A percentile compares a stretch with the other conserved stretches of the same genome.
Conservation (phyloP, 1,140 invertebrate species). For the Nephila pilipes region DNA sequence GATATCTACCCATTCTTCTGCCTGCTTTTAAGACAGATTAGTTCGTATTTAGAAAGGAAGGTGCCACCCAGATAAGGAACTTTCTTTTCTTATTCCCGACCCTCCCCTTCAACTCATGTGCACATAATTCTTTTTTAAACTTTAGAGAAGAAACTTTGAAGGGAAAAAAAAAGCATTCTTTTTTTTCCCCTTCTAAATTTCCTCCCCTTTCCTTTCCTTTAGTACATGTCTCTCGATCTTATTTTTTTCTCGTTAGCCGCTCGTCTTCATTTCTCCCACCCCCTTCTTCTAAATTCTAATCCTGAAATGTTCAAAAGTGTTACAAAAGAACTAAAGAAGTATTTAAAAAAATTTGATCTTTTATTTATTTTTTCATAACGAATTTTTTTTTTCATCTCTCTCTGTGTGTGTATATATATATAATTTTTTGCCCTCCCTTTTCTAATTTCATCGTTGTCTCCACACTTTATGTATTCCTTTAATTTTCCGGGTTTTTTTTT, state of each 20-base stretch:
- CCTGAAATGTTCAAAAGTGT: conserved; percentile 77
- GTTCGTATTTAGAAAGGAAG: conserved; percentile 74
- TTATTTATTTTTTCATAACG: conserved; percentile 6
- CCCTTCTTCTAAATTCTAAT: conserved; percentile 66
- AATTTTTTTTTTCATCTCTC: not conserved
- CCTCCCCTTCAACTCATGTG: conserved; percentile 5
- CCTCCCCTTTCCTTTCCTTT: not conserved
- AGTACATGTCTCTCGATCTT: conserved; percentile 45
- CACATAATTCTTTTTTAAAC: conserved; percentile 76
- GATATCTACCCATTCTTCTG: conserved; percentile 57
- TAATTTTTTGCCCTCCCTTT: conserved; percentile 57
- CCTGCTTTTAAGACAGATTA: conserved; percentile 77
- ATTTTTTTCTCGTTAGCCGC: conserved; percentile 76
- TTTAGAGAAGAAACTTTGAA: not conserved
- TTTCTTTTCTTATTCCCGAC: conserved; percentile 64
- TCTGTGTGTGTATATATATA: conserved; percentile 8
- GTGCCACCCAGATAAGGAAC: conserved; percentile 71
- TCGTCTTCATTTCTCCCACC: conserved; percentile 45
- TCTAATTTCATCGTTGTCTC: conserved; percentile 75
- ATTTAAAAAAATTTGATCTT: conserved; percentile 45
- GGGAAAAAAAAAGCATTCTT: conserved; percentile 44
- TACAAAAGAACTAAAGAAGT: conserved; percentile 72
- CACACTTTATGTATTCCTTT: conserved; percentile 77
- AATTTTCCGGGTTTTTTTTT: conserved; percentile 75
- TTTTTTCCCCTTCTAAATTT: not conserved